These are phyloP conservation scores for Aphelenchoides bicaudatus DNA, from an alignment of 2,888 invertebrate genomes.

Conservation along the genomic window DNA sequence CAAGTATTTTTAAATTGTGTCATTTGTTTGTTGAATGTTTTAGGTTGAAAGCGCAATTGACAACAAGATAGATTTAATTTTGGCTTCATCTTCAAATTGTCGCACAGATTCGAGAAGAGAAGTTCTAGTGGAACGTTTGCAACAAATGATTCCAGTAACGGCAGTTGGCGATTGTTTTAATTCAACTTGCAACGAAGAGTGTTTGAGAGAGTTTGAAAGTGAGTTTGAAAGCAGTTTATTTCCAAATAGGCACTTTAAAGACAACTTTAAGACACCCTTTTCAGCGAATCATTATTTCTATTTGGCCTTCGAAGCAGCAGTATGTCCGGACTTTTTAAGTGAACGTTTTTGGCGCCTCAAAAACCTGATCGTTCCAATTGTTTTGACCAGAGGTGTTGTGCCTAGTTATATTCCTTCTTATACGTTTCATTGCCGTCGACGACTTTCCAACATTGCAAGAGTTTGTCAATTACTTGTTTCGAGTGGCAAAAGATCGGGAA, in stretches of 20 bases:
- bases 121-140: not conserved
- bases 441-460: constrained; percentile 9
- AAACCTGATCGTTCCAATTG: constrained; percentile 9
- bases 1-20: constrained; percentile 1
- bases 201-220: not conserved
- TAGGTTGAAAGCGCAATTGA: constrained; percentile 6
- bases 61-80: constrained; percentile 4
- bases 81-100: constrained; percentile 3
- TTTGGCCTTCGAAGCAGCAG: not conserved
- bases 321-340: constrained; percentile 1
- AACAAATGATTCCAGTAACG: not conserved
- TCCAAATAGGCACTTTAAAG: not conserved
- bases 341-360: not conserved
- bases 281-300: not conserved
- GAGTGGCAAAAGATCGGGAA: constrained; percentile 2
- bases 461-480: constrained; percentile 6
- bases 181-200: not conserved
- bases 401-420: constrained; percentile 7
- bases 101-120: constrained; percentile 7
- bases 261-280: not conserved
- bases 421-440: not conserved
- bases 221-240: not conserved
- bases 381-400: not conserved
- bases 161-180: constrained; percentile 7
- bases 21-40: not conserved